Base-by-base conservation (phyloP, 2,797 vertebrate species). In the Coilia nasus region DNA sequence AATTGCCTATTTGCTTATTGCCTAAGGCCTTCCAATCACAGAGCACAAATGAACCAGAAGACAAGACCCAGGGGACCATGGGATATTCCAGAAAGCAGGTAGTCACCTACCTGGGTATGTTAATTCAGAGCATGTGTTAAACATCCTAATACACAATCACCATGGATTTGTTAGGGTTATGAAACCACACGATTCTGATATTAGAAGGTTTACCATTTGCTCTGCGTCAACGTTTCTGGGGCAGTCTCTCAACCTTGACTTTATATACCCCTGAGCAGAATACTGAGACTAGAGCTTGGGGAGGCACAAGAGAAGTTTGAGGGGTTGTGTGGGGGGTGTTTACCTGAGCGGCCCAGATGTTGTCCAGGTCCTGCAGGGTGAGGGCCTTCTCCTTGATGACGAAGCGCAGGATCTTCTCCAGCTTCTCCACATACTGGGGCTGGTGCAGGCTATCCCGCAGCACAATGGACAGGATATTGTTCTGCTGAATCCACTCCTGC, bases 271-370 rank as follows among this genome's bases (percentile, higher is more conserved):
- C 50, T 54, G 2, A 54, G 14, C 50, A 9, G 50, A 54, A 54
- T 54, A 54, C 50, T 54, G 2, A 54, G 50, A 54, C 50, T 54
- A 54, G 2, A 54, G 14, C 50, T 54, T 54, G 50, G 14, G 7
- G 50, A 10, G 14, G 2, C 50, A 54, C 50, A 54, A 54, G 2
- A 54, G 50, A 54, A 14, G 50, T 1, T 54, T 9, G 7, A 9
- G 50, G 50, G 50, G 14, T 54, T 54, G 14, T 54, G 4, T 47
- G 10, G 50, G 50, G 14, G 50, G 7, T 54, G 28, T 46, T 91
- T 95, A 99, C 98, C 98, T 99, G 98, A 88, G 98, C 98, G 88
- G 98, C 98, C 98, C 98, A 99, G 93, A 99, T 99, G 92, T 99
- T 99, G 94, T 99, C 98, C 92, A 99, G 95, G 93, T 99, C 98